Evolutionary conservation across 2,113 vertebrate species (phyloP).

Genomic region (Myiozetetes cayanensis): DNA sequence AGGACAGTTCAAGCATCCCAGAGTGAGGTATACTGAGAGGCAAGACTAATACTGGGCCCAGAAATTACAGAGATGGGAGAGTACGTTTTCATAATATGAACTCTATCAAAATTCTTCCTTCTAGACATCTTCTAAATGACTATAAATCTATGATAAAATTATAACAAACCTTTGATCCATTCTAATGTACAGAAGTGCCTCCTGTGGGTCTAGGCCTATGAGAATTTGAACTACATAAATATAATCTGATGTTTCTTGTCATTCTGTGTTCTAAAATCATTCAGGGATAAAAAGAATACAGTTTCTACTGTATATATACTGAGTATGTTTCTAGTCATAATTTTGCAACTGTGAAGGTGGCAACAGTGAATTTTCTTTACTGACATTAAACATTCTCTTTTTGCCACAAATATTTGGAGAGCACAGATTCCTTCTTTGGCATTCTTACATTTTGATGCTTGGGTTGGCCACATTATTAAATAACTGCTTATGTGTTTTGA

Average conservation of each 20-base stretch:
- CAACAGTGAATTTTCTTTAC: not conserved
- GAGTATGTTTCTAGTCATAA: not conserved
- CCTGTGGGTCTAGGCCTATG: not conserved
- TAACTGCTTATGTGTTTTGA: not conserved
- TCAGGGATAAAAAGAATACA: not conserved
- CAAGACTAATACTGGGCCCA: not conserved
- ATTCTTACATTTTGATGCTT: not conserved
- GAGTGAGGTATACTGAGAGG: not conserved
- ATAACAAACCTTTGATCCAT: not conserved
- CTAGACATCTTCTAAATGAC: not conserved
- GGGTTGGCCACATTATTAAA: not conserved
- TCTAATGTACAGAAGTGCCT: not conserved
- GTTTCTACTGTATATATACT: not conserved
- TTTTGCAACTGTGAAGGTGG: not conserved
- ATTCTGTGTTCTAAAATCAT: not conserved
- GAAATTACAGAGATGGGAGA: not conserved
- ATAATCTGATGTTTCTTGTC: not conserved
- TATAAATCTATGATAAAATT: not conserved
- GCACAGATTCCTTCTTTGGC: not conserved
- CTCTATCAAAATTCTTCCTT: not conserved
- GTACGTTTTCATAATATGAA: not conserved
- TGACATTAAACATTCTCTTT: not conserved
- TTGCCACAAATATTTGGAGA: not conserved
- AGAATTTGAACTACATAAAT: not conserved
- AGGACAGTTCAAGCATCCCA: not conserved